Evolutionary conservation across 2,888 invertebrate genomes (phyloP).

Genomic region (Tetramorium bicarinatum): DNA sequence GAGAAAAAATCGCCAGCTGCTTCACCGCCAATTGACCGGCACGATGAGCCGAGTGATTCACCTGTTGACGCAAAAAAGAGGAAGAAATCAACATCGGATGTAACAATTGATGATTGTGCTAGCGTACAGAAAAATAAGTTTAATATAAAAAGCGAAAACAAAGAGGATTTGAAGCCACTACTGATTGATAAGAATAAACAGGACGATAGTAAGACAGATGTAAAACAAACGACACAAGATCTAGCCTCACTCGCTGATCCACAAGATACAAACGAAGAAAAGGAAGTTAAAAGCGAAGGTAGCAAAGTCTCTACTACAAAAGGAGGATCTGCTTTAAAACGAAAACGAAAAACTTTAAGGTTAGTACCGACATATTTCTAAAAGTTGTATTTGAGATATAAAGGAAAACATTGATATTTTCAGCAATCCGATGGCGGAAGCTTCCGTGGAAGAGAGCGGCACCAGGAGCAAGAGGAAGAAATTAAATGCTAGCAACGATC

Average conservation of each 20-base stretch:
- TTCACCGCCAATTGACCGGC: not conserved
- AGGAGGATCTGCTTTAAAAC: constrained; percentile 69
- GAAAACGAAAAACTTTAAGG: constrained; percentile 78
- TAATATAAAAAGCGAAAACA: constrained; percentile 17
- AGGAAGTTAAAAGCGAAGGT: constrained; percentile 45
- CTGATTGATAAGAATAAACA: constrained; percentile 28
- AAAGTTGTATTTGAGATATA: not conserved
- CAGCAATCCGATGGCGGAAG: constrained; percentile 62
- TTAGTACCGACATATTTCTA: constrained; percentile 59
- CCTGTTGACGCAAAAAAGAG: not conserved
- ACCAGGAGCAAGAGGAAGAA: constrained; percentile 73
- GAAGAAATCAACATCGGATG: not conserved
- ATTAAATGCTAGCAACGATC: constrained; percentile 80
- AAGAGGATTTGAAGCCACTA: constrained; percentile 46
- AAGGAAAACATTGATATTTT: constrained; percentile 28
- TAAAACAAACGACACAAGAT: constrained; percentile 1
- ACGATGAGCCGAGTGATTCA: not conserved
- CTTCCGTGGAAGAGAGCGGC: constrained; percentile 55
- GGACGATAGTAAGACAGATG: not conserved
- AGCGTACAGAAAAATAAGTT: not conserved
- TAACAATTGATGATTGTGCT: not conserved
- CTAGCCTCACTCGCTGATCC: not conserved
- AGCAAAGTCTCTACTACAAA: constrained; percentile 52
- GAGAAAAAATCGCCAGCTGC: not conserved
- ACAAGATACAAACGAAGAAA: constrained; percentile 34